Base-by-base conservation (phyloP, 2,888 invertebrate genomes). In the Nymphalis urticae region DNA sequence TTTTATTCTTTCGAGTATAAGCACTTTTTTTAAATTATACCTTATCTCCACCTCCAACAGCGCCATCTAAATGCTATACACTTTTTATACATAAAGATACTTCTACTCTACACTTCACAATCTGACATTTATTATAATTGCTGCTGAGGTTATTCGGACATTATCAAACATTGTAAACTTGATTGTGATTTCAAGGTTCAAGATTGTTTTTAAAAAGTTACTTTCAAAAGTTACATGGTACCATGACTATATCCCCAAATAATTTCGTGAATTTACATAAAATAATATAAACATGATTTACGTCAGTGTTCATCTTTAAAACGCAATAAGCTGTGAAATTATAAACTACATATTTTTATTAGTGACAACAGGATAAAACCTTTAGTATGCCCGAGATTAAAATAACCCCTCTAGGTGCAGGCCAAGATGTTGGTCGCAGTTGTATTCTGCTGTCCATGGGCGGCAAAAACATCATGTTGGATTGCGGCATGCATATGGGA, bases 401-500 rank as follows among this genome's bases (percentile, higher is more conserved):
- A 93, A 95, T 98, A 68, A 97, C 97, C 7, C 97, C 97, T 0
- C 90, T 98, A 62, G 98, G 98, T 62, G 98, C 98, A 60, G 98
- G 98, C 1, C 98, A 98, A 88, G 99, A 99, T 95, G 99, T 99
- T 32, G 99, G 99, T 0, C 94, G 99, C 63, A 99, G 99, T 84
- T 99, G 99, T 82, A 97, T 99, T 76, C 92, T 99, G 60, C 94
- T 99, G 3, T 96, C 97, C 0, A 97, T 99, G 95, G 98, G 98
- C 56, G 98, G 98, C 27, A 99, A 99, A 89, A 99, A 99, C 85
- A 97, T 99, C 64, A 99, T 99, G 99, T 91, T 99, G 62, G 99
- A 99, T 86, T 99, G 99, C 87, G 99, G 99, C 53, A 99, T 99
- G 99, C 99, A 99, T 85, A 99, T 99, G 99, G 99, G 99, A 0